Evolutionary conservation across 2,113 vertebrate genomes (phyloP).

Genomic region (Sialia sialis): DNA sequence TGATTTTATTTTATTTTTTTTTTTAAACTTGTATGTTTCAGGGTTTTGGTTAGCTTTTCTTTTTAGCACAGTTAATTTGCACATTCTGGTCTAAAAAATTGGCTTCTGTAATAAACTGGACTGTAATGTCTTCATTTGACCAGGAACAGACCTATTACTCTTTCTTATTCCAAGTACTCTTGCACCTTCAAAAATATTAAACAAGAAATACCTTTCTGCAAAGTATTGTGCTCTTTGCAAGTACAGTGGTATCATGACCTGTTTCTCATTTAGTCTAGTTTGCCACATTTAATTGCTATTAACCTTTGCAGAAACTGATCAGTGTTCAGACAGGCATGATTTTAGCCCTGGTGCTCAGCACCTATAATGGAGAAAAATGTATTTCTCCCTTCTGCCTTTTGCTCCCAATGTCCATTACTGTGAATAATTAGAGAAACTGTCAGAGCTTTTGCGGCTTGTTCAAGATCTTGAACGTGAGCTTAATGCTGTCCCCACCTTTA

Average conservation of each 20-base stretch:
- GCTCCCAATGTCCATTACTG: slow-evolving; percentile 74
- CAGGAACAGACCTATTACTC: slow-evolving; percentile 5
- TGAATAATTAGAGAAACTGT: slow-evolving; percentile 84
- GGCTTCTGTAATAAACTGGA: neutral
- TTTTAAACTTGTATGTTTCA: neutral
- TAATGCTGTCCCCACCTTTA: slow-evolving; percentile 70
- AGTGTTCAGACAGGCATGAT: slow-evolving; percentile 84
- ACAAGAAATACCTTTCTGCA: slow-evolving; percentile 67
- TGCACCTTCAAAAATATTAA: slow-evolving; percentile 51
- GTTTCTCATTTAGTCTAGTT: slow-evolving; percentile 83
- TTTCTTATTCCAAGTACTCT: slow-evolving; percentile 5
- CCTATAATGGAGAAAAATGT: slow-evolving; percentile 78
- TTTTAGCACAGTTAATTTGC: neutral
- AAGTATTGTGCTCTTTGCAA: slow-evolving; percentile 76
- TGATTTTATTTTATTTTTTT: neutral
- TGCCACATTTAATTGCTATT: slow-evolving; percentile 88
- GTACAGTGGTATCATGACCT: slow-evolving; percentile 81
- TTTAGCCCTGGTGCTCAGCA: slow-evolving; percentile 79
- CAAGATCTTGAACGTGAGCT: slow-evolving; percentile 63
- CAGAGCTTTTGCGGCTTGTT: slow-evolving; percentile 73
- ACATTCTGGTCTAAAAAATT: neutral
- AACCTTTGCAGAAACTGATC: slow-evolving; percentile 85
- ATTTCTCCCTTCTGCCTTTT: slow-evolving; percentile 76
- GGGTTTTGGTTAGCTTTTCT: neutral
- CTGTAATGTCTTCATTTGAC: slow-evolving; percentile 1